Percentiles rank a stretch among this genome's conserved stretches.
Conservation (phyloP, 2,113 vertebrate species). For the Microcebus ravelobensis region DNA sequence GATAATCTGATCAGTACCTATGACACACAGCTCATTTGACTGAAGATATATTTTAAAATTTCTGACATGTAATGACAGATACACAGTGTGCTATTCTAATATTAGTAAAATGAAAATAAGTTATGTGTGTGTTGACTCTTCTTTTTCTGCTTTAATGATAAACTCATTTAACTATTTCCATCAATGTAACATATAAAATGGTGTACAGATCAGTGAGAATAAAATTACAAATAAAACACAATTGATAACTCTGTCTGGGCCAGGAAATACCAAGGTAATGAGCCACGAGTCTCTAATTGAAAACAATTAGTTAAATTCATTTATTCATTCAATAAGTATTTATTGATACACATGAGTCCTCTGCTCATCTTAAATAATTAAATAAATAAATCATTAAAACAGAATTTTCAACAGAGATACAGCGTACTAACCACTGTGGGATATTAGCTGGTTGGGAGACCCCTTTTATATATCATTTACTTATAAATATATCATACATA, state of each 20-base stretch:
- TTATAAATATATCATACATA: conserved; percentile 23
- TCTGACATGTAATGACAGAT: not conserved
- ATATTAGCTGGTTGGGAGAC: conserved; percentile 49
- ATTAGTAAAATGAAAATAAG: conserved; percentile 24
- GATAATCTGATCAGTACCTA: not conserved
- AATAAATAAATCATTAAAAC: conserved; percentile 75
- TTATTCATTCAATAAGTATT: conserved; percentile 72
- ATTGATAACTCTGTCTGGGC: conserved; percentile 58
- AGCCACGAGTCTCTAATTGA: conserved; percentile 72
- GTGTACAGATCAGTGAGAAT: not conserved
- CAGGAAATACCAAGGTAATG: conserved; percentile 67
- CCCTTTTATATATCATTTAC: conserved; percentile 17
- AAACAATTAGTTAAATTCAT: conserved; percentile 75
- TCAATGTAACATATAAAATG: not conserved
- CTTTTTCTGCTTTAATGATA: not conserved
- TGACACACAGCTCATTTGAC: not conserved
- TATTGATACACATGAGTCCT: conserved; percentile 67
- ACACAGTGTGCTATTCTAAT: not conserved
- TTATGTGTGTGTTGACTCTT: not conserved
- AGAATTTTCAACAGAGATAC: conserved; percentile 41
- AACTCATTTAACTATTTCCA: not conserved
- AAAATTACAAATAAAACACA: conserved; percentile 63
- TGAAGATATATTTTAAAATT: conserved; percentile 42
- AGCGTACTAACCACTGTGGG: conserved; percentile 27
- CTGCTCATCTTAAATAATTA: conserved; percentile 72